These are phyloP conservation scores for Volucella bombylans DNA, from an alignment of 2,888 invertebrate species.

Conservation along the genomic window DNA sequence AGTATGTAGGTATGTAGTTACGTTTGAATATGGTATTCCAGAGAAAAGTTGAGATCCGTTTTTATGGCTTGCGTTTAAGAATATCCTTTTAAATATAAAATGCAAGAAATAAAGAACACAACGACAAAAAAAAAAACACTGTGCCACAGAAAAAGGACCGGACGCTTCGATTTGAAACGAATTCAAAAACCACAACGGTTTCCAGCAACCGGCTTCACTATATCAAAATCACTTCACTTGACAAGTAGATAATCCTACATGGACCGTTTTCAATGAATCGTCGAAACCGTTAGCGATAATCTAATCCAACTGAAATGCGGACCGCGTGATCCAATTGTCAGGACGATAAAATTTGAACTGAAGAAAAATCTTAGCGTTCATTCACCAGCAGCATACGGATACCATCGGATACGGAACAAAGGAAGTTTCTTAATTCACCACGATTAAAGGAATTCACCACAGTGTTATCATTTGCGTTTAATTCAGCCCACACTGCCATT, in stretches of 20 bases:
- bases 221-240: slow-evolving; percentile 28
- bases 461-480: slow-evolving; percentile 58
- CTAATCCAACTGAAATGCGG: slow-evolving; percentile 1
- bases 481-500: neutral
- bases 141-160: neutral
- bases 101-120: too few relatives aligned
- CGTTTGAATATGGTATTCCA: slow-evolving; percentile 18
- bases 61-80: slow-evolving; percentile 14
- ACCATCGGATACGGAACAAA: slow-evolving; percentile 37
- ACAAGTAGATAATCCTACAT: slow-evolving; percentile 30
- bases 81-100: slow-evolving; percentile 23
- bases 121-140: neutral
- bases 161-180: neutral
- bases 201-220: slow-evolving; percentile 9
- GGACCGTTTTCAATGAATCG: slow-evolving; percentile 16
- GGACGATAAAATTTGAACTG: slow-evolving; percentile 69
- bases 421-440: slow-evolving; percentile 36
- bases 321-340: slow-evolving; percentile 59
- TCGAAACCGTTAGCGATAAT: neutral
- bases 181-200: neutral
- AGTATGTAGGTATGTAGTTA: slow-evolving; percentile 3
- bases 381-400: slow-evolving; percentile 43
- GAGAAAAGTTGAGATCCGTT: slow-evolving; percentile 1
- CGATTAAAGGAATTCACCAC: slow-evolving; percentile 44
- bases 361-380: slow-evolving; percentile 49